Evolutionary conservation across 2,113 vertebrate species (phyloP), one percentile per base, ranked within the genome.

Genomic region (Axis porcinus): DNA sequence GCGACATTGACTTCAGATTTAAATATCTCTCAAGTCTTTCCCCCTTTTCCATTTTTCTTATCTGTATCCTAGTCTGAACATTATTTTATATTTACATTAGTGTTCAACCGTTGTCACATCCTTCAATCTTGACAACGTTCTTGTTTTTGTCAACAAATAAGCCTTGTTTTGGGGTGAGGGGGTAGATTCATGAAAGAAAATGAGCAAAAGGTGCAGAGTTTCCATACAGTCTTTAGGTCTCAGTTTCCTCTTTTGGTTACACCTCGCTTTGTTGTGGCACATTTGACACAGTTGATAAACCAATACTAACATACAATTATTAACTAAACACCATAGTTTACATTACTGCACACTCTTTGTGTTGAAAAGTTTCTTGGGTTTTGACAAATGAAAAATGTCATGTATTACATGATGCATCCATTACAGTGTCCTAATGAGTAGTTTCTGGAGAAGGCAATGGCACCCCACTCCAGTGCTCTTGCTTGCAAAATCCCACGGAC

Each of bases 151-250:
- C 3, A 28, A 13, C n/a, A 10, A 86, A 19, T 64, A 16, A 47
- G 50, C 21, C 23, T 74, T 52, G 21, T 57, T 43, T 70, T 50
- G 3, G 3, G 7, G 11, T 57, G 1, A 0, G 6, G 4, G 7
- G 7, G 45, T 28, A 62, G 13, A 52, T 45, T 74, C n/a, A 86
- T 16, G 47, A 7, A 54, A 57, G 45, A 30, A 47, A 79, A 47
- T 90, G 12, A 89, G 17, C 28, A 90, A 30, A 54, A 67, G 27
- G 14, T 33, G 40, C 5, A 79, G 62, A 47, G 1, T 82, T 85
- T 40, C 25, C 25, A 19, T 27, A 33, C 5, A 45, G 7, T 45
- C 15, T 19, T 17, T 30, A 7, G 1, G 1, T 13, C 1, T 33
- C 2, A 28, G 1, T 87, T 45, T 52, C 27, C 25, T 7, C 5